Evolutionary conservation across 2,888 invertebrate species (phyloP), one percentile per base, ranked within the genome.

Genomic region (Amphiduros pacificus): DNA sequence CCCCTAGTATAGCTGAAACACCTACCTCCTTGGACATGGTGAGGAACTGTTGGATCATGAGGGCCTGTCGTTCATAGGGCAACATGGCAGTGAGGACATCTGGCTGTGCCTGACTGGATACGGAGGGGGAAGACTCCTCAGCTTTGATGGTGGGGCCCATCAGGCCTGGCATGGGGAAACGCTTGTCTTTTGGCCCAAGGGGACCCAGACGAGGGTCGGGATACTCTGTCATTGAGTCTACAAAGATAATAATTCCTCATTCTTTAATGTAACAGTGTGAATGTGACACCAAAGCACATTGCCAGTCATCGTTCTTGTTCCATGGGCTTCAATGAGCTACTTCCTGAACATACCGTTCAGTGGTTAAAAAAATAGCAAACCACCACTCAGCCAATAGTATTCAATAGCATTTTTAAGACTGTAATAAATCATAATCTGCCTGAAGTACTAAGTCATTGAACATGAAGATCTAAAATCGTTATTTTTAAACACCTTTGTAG

Each of bases 111-210:
- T 36, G 36, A 11, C 11, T 36, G 9, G 36, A 9, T 36, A 17
- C 36, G 9, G 36, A 17, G 9, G 36, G 36, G 9, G 36, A n/a
- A n/a, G n/a, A 36, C 36, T 36, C 11, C 17, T 36, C 36, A 11
- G 36, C 11, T 36, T 36, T 36, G 36, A 9, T 11, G 36, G 36
- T 36, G 36, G 68, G 65, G 9, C 76, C 75, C 9, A 75, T 68
- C n/a, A 64, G 60, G 3, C 79, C 78, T 5, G 78, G 79, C 49
- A 79, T 55, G 1, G 74, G 74, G 63, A 78, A 78, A 36, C 74
- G 68, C 27, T 66, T 71, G 63, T 79, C 77, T 28, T 71, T 65
- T 0, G 75, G 73, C 22, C 71, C 72, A 48, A 79, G 70, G 11
- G 74, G 76, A 5, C 77, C 78, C 17, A 77, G 64, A 9, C 69